phyloP scores from a whole-genome alignment of 2,113 vertebrate species.

The Podarcis raffonei region DNA sequence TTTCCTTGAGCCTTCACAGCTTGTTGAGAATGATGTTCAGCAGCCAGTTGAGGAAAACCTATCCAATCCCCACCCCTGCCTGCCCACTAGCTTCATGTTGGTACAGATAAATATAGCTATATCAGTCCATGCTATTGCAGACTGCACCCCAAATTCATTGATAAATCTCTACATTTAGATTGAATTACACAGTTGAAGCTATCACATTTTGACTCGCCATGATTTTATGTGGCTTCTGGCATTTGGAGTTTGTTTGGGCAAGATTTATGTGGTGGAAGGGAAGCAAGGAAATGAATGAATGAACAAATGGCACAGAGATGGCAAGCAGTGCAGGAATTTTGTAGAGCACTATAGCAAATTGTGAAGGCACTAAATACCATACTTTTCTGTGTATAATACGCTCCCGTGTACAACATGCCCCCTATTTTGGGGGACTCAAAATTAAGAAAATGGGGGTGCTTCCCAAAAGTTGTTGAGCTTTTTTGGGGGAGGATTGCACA shows the following conservation, averaged over 20 bases:
- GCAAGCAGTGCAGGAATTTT: background rate
- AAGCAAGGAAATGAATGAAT: constrained; percentile 8
- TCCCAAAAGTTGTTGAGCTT: too few relatives aligned
- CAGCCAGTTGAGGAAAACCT: background rate
- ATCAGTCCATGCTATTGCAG: background rate
- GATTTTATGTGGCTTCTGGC: background rate
- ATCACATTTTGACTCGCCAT: background rate
- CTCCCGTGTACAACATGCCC: too few relatives aligned
- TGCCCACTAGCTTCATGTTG: background rate
- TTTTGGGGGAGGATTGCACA: too few relatives aligned
- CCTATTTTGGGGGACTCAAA: too few relatives aligned
- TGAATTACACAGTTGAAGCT: background rate
- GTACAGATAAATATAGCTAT: background rate
- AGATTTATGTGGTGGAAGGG: background rate
- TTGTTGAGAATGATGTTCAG: background rate
- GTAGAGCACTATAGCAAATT: background rate
- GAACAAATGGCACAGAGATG: background rate
- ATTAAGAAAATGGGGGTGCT: too few relatives aligned
- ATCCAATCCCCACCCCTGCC: background rate
- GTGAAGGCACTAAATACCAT: background rate
- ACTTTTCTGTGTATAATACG: too few relatives aligned
- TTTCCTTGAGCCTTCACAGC: background rate
- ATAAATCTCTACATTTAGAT: background rate
- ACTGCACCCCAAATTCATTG: background rate
- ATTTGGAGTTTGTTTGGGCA: constrained; percentile 6